These are phyloP conservation scores for Etheostoma cragini DNA, from an alignment of 2,113 vertebrate genomes.

Conservation along the genomic window DNA sequence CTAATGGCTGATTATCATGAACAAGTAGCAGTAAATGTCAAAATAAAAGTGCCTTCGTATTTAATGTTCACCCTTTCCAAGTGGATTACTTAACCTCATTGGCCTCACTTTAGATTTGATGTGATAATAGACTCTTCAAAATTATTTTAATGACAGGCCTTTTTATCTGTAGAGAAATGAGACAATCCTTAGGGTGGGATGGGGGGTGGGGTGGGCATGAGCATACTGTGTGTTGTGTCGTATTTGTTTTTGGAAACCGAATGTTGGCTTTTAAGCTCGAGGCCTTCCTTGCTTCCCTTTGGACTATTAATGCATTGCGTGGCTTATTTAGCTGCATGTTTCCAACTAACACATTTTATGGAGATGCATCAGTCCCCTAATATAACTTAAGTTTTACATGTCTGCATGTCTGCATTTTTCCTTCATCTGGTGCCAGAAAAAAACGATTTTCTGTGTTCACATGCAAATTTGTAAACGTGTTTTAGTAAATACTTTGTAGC, in stretches of 20 bases:
- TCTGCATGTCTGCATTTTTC: neutral
- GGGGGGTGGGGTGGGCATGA: neutral
- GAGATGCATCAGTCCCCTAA: neutral
- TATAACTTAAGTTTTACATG: neutral
- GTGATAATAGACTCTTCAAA: neutral
- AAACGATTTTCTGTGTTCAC: neutral
- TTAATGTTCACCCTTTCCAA: conserved; percentile 37
- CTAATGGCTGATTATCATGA: conserved; percentile 75
- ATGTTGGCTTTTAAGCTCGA: neutral
- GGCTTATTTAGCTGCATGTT: neutral
- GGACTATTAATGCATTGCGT: neutral
- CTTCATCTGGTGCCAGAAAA: neutral
- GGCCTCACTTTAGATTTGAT: conserved; percentile 21
- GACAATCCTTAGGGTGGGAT: neutral
- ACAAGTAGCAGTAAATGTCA: conserved; percentile 55
- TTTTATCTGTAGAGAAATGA: neutral
- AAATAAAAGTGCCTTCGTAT: conserved; percentile 62
- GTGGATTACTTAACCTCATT: conserved; percentile 61
- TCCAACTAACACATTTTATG: neutral
- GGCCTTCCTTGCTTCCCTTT: neutral
- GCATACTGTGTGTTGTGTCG: neutral
- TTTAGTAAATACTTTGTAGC: neutral
- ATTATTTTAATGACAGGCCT: conserved; percentile 7
- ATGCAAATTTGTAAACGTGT: neutral
- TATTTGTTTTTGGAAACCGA: neutral